phyloP scores from a whole-genome alignment of 2,113 vertebrate species.

The Vimba vimba region DNA sequence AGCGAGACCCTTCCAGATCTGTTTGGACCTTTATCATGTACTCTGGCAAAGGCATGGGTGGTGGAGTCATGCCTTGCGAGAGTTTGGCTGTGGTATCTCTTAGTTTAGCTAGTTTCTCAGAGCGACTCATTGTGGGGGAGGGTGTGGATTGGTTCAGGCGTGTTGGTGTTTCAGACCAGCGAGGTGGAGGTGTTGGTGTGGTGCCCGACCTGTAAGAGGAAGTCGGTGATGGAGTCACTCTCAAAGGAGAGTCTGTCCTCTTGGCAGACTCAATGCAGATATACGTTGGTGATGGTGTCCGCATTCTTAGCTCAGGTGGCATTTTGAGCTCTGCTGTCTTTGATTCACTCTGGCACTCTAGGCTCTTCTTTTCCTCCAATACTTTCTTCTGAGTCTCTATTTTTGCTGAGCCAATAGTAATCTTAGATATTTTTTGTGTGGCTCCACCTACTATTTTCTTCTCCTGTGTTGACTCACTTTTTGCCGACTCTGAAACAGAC shows the following conservation, averaged over 20 bases:
- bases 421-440: slow-evolving; percentile 72
- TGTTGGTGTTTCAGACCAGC: slow-evolving; percentile 69
- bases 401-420: slow-evolving; percentile 70
- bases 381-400: slow-evolving; percentile 67
- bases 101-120: slow-evolving; percentile 84
- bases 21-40: slow-evolving; percentile 65
- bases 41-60: slow-evolving; percentile 63
- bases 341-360: slow-evolving; percentile 61
- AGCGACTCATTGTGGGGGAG: slow-evolving; percentile 79
- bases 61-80: slow-evolving; percentile 66
- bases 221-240: slow-evolving; percentile 74
- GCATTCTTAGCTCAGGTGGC: slow-evolving; percentile 77
- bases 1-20: slow-evolving; percentile 76
- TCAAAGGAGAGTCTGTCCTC: slow-evolving; percentile 75
- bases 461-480: slow-evolving; percentile 62
- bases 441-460: slow-evolving; percentile 63
- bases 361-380: slow-evolving; percentile 67
- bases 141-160: slow-evolving; percentile 69
- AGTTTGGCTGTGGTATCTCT: slow-evolving; percentile 82
- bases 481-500: slow-evolving; percentile 64
- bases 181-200: slow-evolving; percentile 73
- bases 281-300: slow-evolving; percentile 86
- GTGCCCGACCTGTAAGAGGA: slow-evolving; percentile 68
- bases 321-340: slow-evolving; percentile 67
- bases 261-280: slow-evolving; percentile 88